Conservation (phyloP, 2,888 invertebrate species). For the Argyra leucocephala region DNA sequence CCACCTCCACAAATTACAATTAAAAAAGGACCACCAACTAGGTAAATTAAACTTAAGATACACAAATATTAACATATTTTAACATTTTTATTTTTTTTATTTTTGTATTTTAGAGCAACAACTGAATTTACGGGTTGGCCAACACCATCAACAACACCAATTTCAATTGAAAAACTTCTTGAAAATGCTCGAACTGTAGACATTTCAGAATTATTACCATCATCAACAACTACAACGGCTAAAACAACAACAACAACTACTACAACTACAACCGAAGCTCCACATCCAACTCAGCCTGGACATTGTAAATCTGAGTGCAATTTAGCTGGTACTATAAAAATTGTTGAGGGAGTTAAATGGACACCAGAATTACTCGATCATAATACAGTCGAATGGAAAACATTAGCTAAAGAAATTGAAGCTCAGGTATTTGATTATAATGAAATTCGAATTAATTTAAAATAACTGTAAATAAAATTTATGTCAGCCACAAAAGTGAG, state of each 20-base stretch:
- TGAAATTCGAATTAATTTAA: slow-evolving; percentile 13
- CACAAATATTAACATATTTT: neutral
- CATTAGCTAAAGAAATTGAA: slow-evolving; percentile 69
- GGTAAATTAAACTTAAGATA: slow-evolving; percentile 44
- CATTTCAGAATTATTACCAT: slow-evolving; percentile 42
- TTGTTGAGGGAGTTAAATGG: slow-evolving; percentile 74
- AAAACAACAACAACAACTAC: slow-evolving; percentile 53
- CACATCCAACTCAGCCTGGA: slow-evolving; percentile 65
- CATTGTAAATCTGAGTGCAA: slow-evolving; percentile 70
- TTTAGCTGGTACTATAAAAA: slow-evolving; percentile 74
- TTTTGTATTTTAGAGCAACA: slow-evolving; percentile 53
- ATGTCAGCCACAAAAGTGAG: too few species aligned
- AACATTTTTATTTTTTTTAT: slow-evolving; percentile 24
- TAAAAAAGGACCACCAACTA: slow-evolving; percentile 74
- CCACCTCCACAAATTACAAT: slow-evolving; percentile 57
- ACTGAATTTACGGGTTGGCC: slow-evolving; percentile 93
- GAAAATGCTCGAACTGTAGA: slow-evolving; percentile 56
- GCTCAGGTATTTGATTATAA: too few species aligned
- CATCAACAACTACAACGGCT: slow-evolving; percentile 45
- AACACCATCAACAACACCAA: slow-evolving; percentile 75
- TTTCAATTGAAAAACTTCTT: slow-evolving; percentile 70
- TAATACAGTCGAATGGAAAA: slow-evolving; percentile 79
- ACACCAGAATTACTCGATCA: slow-evolving; percentile 75
- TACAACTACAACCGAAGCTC: slow-evolving; percentile 61
- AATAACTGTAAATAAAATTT: too few species aligned